These are phyloP conservation scores for Whitmania pigra DNA, from an alignment of 1,140 invertebrate genomes.

Conservation along the genomic window DNA sequence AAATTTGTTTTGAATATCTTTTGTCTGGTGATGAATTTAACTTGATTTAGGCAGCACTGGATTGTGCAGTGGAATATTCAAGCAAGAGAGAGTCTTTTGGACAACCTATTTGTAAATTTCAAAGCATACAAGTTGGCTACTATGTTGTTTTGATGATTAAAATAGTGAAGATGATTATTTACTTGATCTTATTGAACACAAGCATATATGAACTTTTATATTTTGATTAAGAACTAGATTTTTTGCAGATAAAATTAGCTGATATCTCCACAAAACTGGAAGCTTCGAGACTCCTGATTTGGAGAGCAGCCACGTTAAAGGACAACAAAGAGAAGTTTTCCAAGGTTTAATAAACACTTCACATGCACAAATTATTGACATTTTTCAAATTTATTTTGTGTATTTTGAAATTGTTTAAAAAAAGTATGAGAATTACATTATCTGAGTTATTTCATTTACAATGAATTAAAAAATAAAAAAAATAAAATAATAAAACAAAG, in stretches of 20 bases:
- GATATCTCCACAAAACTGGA: slow-evolving; percentile 76
- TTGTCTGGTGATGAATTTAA: slow-evolving; percentile 5
- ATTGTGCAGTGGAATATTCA: slow-evolving; percentile 82
- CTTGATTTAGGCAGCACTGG: slow-evolving; percentile 64
- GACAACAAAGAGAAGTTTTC: slow-evolving; percentile 68
- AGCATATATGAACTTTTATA: not conserved
- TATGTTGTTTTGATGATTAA: not conserved
- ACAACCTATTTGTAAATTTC: slow-evolving; percentile 69
- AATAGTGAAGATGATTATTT: no score
- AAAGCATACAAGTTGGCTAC: slow-evolving; percentile 58
- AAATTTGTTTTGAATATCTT: slow-evolving; percentile 6
- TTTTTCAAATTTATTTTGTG: not conserved
- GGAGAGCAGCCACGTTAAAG: slow-evolving; percentile 76
- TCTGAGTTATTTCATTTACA: no score
- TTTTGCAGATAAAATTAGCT: slow-evolving; percentile 62
- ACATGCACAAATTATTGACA: not conserved
- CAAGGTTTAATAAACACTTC: slow-evolving; percentile 49
- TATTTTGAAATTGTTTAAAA: not conserved
- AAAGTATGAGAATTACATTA: not conserved
- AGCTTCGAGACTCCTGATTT: slow-evolving; percentile 70
- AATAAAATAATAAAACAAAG: no score
- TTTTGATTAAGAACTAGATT: slow-evolving; percentile 3
- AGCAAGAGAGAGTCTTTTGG: slow-evolving; percentile 76
- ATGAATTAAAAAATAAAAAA: no score
- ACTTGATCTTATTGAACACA: no score